Percentiles rank a stretch among this genome's conserved stretches.
These are phyloP conservation scores for Gobio gobio DNA, from an alignment of 2,113 vertebrate genomes.

Conservation along the genomic window DNA sequence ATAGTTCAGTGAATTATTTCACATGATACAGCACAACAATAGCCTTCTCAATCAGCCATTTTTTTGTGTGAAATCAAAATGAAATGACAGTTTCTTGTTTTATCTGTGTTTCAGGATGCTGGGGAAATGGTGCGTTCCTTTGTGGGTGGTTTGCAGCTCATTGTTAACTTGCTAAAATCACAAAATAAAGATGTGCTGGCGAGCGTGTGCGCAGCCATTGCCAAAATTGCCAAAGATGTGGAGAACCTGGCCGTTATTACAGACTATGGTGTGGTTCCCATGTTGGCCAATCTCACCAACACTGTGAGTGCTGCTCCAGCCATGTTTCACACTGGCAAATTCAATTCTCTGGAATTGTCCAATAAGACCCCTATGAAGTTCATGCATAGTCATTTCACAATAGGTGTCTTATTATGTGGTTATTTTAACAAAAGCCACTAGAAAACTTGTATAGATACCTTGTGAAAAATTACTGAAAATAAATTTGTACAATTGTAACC, in stretches of 20 bases:
- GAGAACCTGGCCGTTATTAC: slow-evolving; percentile 92
- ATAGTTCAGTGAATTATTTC: neutral
- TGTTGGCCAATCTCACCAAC: slow-evolving; percentile 87
- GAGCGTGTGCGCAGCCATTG: slow-evolving; percentile 89
- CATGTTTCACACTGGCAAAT: slow-evolving; percentile 9
- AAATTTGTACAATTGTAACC: neutral
- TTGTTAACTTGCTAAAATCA: slow-evolving; percentile 90
- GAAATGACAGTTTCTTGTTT: slow-evolving; percentile 52
- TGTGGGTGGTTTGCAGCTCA: slow-evolving; percentile 89
- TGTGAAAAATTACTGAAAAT: neutral
- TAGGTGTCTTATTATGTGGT: neutral
- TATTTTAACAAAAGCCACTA: neutral
- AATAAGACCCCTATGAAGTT: neutral
- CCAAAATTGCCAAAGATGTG: slow-evolving; percentile 92
- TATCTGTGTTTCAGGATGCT: slow-evolving; percentile 79
- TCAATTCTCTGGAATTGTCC: neutral
- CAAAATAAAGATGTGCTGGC: slow-evolving; percentile 88
- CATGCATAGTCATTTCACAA: neutral
- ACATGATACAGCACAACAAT: neutral
- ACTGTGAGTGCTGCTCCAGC: slow-evolving; percentile 81
- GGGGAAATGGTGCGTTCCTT: slow-evolving; percentile 93
- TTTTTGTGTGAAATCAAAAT: neutral
- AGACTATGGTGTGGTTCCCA: slow-evolving; percentile 86
- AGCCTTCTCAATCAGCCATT: neutral
- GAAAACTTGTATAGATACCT: neutral